Percentiles rank a stretch among this genome's conserved stretches.
These are phyloP conservation scores for Temnopleurus reevesii DNA, from an alignment of 53 echinoderm and acorn worm genomes.

Conservation along the genomic window DNA sequence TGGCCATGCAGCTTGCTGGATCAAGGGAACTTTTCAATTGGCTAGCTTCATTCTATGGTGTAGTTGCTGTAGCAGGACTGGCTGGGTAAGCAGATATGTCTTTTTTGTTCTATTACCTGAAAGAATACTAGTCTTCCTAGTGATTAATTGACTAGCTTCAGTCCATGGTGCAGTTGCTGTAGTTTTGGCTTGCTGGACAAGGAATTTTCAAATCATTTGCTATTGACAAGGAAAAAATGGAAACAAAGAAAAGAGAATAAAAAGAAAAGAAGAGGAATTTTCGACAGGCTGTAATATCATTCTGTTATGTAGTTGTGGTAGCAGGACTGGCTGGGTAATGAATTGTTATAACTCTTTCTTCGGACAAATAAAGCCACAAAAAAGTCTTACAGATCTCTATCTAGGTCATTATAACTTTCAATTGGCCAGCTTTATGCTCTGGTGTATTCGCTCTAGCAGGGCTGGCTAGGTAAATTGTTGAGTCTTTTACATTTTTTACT, in stretches of 20 bases:
- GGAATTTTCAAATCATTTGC: too few species aligned
- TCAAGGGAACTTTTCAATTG: slow-evolving; percentile 90
- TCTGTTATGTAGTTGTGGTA: slow-evolving; percentile 65
- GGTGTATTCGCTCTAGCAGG: too few species aligned
- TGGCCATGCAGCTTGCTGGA: slow-evolving; percentile 94
- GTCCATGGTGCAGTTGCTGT: slow-evolving; percentile 75
- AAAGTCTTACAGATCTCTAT: too few species aligned
- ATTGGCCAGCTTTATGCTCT: too few species aligned
- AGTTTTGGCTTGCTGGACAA: slow-evolving; percentile 17
- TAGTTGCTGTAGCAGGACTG: slow-evolving; percentile 50
- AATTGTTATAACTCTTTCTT: neutral
- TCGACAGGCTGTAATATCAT: slow-evolving; percentile 72
- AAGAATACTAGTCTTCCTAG: too few species aligned
- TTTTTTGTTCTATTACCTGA: too few species aligned
- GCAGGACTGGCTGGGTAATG: slow-evolving; percentile 25
- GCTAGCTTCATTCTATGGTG: slow-evolving; percentile 80
- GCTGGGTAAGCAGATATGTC: slow-evolving; percentile 51
- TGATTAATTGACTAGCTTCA: slow-evolving; percentile 80
- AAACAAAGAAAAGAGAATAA: too few species aligned
- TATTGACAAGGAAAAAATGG: too few species aligned
- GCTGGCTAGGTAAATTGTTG: too few species aligned
- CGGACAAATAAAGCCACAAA: too few species aligned
- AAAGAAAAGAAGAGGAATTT: slow-evolving; percentile 80
- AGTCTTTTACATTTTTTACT: too few species aligned
- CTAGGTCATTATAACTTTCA: too few species aligned